Conservation (phyloP, 1,140 invertebrate species). For the Hyposmocoma kahamanoa region DNA sequence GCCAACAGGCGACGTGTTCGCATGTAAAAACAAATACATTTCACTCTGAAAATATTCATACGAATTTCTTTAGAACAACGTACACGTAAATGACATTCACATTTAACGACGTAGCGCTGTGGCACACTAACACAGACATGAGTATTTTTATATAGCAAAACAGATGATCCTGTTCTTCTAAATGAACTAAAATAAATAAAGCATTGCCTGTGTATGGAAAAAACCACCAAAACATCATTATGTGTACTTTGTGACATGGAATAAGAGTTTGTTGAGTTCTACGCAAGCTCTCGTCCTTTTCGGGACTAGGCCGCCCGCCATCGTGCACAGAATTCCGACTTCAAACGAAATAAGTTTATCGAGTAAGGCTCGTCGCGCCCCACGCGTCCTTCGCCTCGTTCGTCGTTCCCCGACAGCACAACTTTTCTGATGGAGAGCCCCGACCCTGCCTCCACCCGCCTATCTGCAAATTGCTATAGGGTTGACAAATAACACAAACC, state of each 20-base stretch:
- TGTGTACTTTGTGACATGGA: neutral
- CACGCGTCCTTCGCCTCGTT: constrained; percentile 6
- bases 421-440: constrained; percentile 14
- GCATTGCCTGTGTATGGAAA: neutral
- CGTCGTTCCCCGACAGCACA: constrained; percentile 7
- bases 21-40: constrained; percentile 49
- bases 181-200: neutral
- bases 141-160: no score
- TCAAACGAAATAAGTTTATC: constrained; percentile 21
- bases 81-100: neutral
- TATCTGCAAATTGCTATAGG: neutral
- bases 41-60: constrained; percentile 29
- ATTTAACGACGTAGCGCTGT: neutral
- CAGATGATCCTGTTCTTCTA: no score
- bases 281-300: neutral
- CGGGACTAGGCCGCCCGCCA: neutral
- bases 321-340: constrained; percentile 5
- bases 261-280: neutral
- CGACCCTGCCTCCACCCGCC: constrained; percentile 2
- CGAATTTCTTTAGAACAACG: constrained; percentile 22
- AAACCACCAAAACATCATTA: neutral
- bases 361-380: constrained; percentile 5
- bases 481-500: no score
- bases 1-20: constrained; percentile 46
- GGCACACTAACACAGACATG: neutral